Evolutionary conservation across 2,113 vertebrate genomes (phyloP).

Genomic region (Rhinoderma darwinii): DNA sequence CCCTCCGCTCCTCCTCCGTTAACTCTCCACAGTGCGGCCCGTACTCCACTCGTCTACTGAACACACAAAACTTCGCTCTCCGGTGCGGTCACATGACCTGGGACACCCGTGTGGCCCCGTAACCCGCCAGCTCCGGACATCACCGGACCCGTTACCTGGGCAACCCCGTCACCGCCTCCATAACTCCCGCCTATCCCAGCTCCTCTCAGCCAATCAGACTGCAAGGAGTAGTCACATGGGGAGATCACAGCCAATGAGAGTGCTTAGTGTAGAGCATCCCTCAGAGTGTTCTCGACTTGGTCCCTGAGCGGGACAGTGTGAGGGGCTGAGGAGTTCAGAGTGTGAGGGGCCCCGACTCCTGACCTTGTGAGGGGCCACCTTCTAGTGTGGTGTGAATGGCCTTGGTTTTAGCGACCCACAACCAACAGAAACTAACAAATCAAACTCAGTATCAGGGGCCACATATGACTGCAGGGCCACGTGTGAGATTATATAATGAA

Average conservation of each 20-base stretch:
- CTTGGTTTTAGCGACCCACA: too few species aligned
- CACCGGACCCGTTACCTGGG: constrained; percentile 15
- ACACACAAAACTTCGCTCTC: constrained; percentile 49
- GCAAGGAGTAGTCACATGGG: constrained; percentile 65
- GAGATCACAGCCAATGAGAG: constrained; percentile 64
- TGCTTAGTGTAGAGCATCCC: background rate
- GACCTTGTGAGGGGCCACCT: background rate
- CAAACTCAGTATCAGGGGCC: too few species aligned
- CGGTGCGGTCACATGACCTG: constrained; percentile 62
- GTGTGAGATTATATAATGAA: too few species aligned
- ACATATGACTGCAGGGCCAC: too few species aligned
- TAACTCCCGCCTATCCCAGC: background rate
- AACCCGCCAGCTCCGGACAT: constrained; percentile 62
- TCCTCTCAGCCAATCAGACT: constrained; percentile 61
- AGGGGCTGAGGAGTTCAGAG: background rate
- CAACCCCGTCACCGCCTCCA: constrained; percentile 17
- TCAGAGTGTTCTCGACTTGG: background rate
- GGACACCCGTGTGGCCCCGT: constrained; percentile 60
- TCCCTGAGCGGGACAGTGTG: background rate
- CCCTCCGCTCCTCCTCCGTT: constrained; percentile 48
- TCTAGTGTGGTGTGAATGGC: too few species aligned
- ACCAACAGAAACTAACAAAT: too few species aligned
- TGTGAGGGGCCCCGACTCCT: background rate
- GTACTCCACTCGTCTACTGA: constrained; percentile 51
- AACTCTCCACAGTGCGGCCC: background rate